These are phyloP conservation scores for Euura lappo DNA, from an alignment of 1,140 invertebrate genomes.

Conservation along the genomic window DNA sequence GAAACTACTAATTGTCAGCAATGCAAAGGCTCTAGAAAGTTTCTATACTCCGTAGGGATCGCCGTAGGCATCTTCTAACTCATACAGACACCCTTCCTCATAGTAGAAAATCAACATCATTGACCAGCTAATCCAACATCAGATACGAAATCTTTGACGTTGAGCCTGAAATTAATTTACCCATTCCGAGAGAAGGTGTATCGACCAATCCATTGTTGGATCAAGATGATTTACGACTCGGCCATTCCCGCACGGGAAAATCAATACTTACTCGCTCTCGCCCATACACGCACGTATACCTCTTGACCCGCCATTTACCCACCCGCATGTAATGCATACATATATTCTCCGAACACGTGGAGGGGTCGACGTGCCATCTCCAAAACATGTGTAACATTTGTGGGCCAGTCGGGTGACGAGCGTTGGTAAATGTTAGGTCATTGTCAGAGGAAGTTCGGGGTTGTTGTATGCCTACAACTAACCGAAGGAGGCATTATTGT, in stretches of 20 bases:
- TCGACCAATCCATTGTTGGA: background rate
- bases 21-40: no score
- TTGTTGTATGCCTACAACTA: background rate
- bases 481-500: background rate
- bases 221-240: background rate
- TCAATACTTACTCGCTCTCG: background rate
- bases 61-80: no score
- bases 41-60: no score
- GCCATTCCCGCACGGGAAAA: background rate
- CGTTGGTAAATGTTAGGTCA: background rate
- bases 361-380: slow-evolving; percentile 6
- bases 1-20: no score
- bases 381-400: slow-evolving; percentile 7
- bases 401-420: background rate
- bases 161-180: no score
- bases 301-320: slow-evolving; percentile 1
- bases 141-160: no score
- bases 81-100: no score
- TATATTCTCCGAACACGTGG: slow-evolving; percentile 6
- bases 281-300: background rate
- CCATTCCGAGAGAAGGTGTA: no score
- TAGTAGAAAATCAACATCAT: no score
- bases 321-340: slow-evolving; percentile 2
- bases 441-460: slow-evolving; percentile 2
- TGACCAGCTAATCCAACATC: no score